Conservation (phyloP, 2,113 vertebrate species). For the Alligator mississippiensis region DNA sequence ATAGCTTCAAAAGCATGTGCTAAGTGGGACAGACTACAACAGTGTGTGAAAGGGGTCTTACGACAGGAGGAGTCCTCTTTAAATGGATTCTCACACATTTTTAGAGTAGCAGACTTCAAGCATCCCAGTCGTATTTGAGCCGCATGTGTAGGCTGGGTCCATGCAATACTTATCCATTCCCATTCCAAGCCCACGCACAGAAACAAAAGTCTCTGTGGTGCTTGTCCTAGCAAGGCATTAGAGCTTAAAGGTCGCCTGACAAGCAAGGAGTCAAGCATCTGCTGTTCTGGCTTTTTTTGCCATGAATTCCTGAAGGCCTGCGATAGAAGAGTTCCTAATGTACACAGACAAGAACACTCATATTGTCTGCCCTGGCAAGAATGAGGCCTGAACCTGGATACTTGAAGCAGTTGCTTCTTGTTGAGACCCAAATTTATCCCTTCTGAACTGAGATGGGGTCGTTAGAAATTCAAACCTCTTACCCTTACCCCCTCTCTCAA, state of each 20-base stretch:
- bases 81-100: background rate
- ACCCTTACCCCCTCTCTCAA: background rate
- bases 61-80: background rate
- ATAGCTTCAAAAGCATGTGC: background rate
- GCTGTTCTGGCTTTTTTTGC: background rate
- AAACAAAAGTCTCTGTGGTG: background rate
- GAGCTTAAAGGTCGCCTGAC: slow-evolving; percentile 60
- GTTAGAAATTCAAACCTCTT: background rate
- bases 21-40: background rate
- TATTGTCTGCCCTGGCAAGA: background rate
- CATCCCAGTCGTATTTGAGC: background rate
- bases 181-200: slow-evolving; percentile 64
- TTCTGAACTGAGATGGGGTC: no score
- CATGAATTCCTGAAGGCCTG: background rate
- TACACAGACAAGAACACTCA: background rate
- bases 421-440: background rate
- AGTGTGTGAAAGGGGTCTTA: background rate
- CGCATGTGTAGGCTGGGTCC: background rate
- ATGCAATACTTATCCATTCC: slow-evolving; percentile 27
- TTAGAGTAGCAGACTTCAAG: accelerated
- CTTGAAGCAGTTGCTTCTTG: background rate
- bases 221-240: slow-evolving; percentile 33
- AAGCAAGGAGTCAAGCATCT: background rate
- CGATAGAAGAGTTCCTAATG: background rate
- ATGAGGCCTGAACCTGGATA: background rate